These are phyloP conservation scores for Micrasema longulum DNA, from an alignment of 1,140 invertebrate genomes.

Conservation along the genomic window DNA sequence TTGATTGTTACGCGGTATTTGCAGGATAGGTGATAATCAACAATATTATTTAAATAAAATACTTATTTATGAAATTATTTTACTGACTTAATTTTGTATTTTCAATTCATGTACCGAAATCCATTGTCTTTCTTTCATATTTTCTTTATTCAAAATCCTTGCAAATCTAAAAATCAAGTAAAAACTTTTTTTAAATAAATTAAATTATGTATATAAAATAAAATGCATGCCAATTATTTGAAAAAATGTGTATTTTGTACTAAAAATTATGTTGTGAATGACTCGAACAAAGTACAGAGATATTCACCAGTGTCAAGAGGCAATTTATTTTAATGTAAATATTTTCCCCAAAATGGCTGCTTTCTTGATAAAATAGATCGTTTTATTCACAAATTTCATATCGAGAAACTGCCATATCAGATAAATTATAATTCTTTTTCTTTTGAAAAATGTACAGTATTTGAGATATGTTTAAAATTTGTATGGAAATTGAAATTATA, in stretches of 20 bases:
- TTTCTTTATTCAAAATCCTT: conserved; percentile 15
- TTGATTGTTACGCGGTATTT: too few species aligned
- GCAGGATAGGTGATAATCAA: too few species aligned
- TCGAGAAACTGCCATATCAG: conserved; percentile 75
- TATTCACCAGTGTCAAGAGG: conserved; percentile 53
- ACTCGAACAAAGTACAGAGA: conserved; percentile 38
- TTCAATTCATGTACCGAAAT: background rate
- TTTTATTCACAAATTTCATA: conserved; percentile 66
- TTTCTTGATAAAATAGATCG: conserved; percentile 55
- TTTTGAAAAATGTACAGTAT: conserved; percentile 73
- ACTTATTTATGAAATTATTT: too few species aligned
- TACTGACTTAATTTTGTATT: background rate
- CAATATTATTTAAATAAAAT: too few species aligned
- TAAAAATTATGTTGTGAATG: conserved; percentile 19
- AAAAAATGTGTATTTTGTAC: conserved; percentile 29
- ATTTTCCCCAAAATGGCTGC: conserved; percentile 54
- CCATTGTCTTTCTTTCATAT: background rate
- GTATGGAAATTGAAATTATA: conserved; percentile 73
- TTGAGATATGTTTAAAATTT: conserved; percentile 77
- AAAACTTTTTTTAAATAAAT: background rate
- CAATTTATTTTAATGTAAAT: conserved; percentile 54
- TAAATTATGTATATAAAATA: conserved; percentile 17
- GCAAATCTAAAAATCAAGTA: background rate
- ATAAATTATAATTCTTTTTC: conserved; percentile 65
- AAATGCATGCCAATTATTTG: conserved; percentile 37